Conservation (phyloP, 2,797 vertebrate genomes). For the Bufotes viridis region DNA sequence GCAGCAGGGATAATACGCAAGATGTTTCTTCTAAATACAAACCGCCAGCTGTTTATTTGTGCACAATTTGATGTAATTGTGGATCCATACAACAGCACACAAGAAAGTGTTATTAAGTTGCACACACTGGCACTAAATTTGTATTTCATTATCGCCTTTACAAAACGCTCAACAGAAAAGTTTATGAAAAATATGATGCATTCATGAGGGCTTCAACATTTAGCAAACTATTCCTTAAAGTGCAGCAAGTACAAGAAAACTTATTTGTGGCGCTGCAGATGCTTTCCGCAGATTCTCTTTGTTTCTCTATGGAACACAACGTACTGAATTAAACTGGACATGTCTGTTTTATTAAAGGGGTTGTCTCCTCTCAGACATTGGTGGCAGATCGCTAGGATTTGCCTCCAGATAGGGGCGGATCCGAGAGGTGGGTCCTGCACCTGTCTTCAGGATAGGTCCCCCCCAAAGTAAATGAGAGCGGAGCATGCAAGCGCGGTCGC, state of each 20-base stretch:
- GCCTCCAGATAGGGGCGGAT: no score
- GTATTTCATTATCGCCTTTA: conserved; percentile 63
- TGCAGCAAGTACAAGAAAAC: conserved; percentile 12
- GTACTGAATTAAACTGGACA: no score
- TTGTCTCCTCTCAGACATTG: no score
- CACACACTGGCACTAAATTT: conserved; percentile 63
- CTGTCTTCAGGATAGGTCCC: no score
- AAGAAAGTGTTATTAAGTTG: conserved; percentile 64
- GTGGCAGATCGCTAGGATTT: no score
- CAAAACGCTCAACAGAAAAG: conserved; percentile 60
- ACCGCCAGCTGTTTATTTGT: conserved; percentile 63
- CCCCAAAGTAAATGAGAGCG: no score
- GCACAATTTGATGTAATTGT: conserved; percentile 63
- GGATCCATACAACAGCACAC: conserved; percentile 63
- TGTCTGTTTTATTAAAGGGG: no score
- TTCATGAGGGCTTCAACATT: conserved; percentile 57
- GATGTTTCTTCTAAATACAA: conserved; percentile 63
- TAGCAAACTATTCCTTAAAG: conserved; percentile 47
- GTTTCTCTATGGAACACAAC: neutral
- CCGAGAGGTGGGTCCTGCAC: no score
- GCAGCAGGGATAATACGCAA: conserved; percentile 60
- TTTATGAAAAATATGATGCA: conserved; percentile 60
- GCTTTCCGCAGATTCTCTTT: conserved; percentile 18
- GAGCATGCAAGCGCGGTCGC: no score
- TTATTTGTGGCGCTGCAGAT: conserved; percentile 55